Percentiles rank a stretch among this genome's conserved stretches.
Evolutionary conservation across 1,140 invertebrate genomes (phyloP).

Genomic region (Procambarus virginalis): DNA sequence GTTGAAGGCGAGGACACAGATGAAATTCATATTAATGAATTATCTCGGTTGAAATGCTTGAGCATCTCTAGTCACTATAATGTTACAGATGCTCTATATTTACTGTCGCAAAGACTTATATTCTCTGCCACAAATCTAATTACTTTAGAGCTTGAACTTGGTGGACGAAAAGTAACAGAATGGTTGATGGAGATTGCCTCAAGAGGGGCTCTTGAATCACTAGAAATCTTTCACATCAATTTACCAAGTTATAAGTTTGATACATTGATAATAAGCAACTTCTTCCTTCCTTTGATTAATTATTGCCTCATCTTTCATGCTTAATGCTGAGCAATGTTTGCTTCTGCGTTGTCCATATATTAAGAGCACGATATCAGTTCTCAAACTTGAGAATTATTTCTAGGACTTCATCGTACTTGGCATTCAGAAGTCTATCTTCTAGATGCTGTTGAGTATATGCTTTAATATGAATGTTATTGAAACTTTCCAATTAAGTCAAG

Average conservation of each 20-base stretch:
- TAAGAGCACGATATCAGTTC: conserved; percentile 17
- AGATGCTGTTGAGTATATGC: conserved; percentile 26
- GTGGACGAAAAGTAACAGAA: conserved; percentile 10
- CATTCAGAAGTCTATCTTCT: conserved; percentile 35
- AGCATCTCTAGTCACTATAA: conserved; percentile 50
- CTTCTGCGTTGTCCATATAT: conserved; percentile 12
- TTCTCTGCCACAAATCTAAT: conserved; percentile 22
- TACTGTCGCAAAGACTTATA: conserved; percentile 1
- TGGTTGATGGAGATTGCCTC: conserved; percentile 33
- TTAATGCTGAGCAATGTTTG: conserved; percentile 35
- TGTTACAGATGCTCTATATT: conserved; percentile 32
- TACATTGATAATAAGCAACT: not conserved
- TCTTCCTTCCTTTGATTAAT: conserved; percentile 27
- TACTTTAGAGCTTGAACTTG: conserved; percentile 43
- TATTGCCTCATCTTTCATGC: conserved; percentile 11
- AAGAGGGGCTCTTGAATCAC: not conserved
- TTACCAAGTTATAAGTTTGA: not conserved
- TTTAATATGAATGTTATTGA: no score
- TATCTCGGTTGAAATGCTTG: conserved; percentile 26
- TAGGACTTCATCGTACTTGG: conserved; percentile 32
- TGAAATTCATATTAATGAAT: not conserved
- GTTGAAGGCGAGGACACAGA: conserved; percentile 20
- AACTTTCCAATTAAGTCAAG: no score
- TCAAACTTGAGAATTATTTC: conserved; percentile 26
- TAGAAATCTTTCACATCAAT: conserved; percentile 27